Evolutionary conservation across 2,888 invertebrate species (phyloP).

Genomic region (Spilosoma lubricipeda): DNA sequence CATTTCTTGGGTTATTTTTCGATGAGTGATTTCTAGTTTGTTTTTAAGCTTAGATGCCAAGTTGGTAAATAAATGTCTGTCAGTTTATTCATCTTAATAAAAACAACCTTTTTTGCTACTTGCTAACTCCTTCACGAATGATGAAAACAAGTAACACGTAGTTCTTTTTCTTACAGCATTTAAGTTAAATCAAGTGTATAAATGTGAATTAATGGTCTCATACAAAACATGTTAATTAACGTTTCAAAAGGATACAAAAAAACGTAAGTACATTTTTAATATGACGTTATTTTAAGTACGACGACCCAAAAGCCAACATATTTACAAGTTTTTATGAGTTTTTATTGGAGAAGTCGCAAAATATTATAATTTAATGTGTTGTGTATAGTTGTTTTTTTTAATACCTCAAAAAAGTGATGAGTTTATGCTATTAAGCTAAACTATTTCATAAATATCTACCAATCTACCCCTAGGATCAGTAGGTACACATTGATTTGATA

Average conservation of each 20-base stretch:
- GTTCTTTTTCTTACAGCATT: background rate
- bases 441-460: background rate
- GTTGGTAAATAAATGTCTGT: background rate
- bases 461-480: too few species aligned
- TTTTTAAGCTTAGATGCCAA: background rate
- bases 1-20: background rate
- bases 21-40: background rate
- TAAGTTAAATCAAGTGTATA: background rate
- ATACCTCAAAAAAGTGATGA: background rate
- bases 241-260: background rate
- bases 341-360: background rate
- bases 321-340: background rate
- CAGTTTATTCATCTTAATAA: background rate
- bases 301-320: background rate
- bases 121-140: too few species aligned
- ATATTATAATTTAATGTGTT: too few species aligned
- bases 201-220: background rate
- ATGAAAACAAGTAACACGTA: background rate
- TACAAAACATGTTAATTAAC: background rate
- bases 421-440: background rate
- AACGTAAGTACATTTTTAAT: background rate
- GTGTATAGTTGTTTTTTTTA: too few species aligned
- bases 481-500: too few species aligned
- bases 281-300: background rate
- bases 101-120: background rate